These are phyloP conservation scores for Nannospalax galili DNA, from an alignment of 2,113 vertebrate species.

Conservation along the genomic window DNA sequence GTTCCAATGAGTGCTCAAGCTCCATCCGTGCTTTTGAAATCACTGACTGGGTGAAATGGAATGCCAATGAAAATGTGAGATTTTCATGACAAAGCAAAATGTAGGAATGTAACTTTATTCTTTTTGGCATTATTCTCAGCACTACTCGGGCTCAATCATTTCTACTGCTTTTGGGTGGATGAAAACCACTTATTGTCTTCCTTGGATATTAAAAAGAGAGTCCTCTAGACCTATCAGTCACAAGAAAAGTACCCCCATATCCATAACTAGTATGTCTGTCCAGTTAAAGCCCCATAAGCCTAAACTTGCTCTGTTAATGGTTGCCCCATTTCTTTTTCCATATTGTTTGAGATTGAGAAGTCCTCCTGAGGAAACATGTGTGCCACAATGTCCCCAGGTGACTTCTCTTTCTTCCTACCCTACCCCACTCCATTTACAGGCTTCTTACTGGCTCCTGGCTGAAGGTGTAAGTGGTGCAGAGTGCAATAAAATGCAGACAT, in stretches of 20 bases:
- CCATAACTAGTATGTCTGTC: background rate
- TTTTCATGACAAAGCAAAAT: background rate
- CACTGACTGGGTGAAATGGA: background rate
- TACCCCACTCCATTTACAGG: rapidly evolving
- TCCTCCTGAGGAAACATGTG: background rate
- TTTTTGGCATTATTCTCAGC: slow-evolving; percentile 4
- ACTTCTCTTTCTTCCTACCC: background rate
- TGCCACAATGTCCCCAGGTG: background rate
- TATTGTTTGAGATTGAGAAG: background rate
- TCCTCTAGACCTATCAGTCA: background rate
- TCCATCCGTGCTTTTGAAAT: background rate
- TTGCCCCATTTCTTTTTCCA: background rate
- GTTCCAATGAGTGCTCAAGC: slow-evolving; percentile 28
- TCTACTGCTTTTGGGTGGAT: background rate
- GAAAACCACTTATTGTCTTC: slow-evolving; percentile 16
- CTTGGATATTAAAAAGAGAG: background rate
- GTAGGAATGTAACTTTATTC: background rate
- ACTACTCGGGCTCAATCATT: background rate
- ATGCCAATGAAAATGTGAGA: background rate
- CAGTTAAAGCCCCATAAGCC: background rate
- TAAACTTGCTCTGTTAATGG: background rate
- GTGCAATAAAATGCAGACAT: background rate
- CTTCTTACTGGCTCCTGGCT: background rate
- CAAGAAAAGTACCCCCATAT: slow-evolving; percentile 11
- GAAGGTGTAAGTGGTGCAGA: background rate